Evolutionary conservation across 2,797 vertebrate species (phyloP).

Genomic region (Aplochiton taeniatus): DNA sequence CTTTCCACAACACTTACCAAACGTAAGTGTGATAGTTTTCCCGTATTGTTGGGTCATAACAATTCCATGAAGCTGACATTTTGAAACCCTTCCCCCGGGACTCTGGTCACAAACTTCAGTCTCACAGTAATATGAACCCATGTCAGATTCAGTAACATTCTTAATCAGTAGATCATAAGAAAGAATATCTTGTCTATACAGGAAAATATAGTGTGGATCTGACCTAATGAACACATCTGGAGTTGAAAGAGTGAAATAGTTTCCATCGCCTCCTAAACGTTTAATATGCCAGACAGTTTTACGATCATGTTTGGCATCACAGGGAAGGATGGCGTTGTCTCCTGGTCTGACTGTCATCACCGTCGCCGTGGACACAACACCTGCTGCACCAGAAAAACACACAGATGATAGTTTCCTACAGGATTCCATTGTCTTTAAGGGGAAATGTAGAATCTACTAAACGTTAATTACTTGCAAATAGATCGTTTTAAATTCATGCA

Average conservation of each 20-base stretch:
- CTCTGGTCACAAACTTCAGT: accelerated
- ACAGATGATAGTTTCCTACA: too few species aligned
- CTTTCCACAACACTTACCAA: too few species aligned
- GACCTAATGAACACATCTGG: too few species aligned
- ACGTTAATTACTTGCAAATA: too few species aligned
- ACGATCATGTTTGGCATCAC: slow-evolving; percentile 38
- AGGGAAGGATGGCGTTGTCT: slow-evolving; percentile 34
- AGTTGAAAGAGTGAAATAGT: too few species aligned
- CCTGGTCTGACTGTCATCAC: slow-evolving; percentile 29
- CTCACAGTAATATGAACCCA: slow-evolving; percentile 45
- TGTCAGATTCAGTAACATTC: slow-evolving; percentile 33
- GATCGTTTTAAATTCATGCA: too few species aligned
- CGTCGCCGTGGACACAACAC: slow-evolving; percentile 20
- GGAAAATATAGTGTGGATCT: background rate
- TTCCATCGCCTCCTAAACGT: slow-evolving; percentile 8
- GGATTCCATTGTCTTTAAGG: too few species aligned
- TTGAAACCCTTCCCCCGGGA: too few species aligned
- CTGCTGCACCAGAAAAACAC: slow-evolving; percentile 3
- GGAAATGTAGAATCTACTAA: background rate
- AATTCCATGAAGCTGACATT: background rate
- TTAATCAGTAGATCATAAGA: slow-evolving; percentile 24
- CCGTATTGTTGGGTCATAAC: background rate
- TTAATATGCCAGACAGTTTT: background rate
- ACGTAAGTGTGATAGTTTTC: too few species aligned
- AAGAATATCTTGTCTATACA: accelerated